phyloP scores from a whole-genome alignment of 1,140 invertebrate species.

The Dendrolimus punctatus region DNA sequence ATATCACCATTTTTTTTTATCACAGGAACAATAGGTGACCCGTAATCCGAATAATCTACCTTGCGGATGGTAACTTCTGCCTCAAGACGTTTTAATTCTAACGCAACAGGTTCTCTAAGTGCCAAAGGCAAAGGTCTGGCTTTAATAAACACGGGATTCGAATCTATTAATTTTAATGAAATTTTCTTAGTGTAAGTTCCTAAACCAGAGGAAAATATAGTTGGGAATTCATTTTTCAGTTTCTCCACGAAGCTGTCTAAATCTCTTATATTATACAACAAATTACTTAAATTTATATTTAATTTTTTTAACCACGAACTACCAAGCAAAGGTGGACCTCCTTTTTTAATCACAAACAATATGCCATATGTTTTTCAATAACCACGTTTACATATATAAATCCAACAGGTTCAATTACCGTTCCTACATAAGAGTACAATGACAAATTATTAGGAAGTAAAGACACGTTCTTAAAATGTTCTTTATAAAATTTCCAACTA shows the following conservation, averaged over 20 bases:
- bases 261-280: not conserved
- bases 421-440: not conserved
- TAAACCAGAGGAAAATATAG: not conserved
- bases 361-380: not conserved
- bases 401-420: not conserved
- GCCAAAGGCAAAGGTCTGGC: not conserved
- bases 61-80: not conserved
- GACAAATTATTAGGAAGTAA: not conserved
- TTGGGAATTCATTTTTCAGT: not conserved
- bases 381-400: not conserved
- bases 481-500: not conserved
- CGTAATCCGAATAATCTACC: constrained; percentile 1
- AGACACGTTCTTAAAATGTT: not conserved
- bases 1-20: not conserved
- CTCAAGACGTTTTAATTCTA: constrained; percentile 1
- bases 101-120: not conserved
- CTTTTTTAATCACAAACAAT: not conserved
- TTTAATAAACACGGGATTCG: not conserved
- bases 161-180: not conserved
- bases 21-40: not conserved
- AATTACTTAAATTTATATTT: constrained; percentile 1
- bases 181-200: not conserved
- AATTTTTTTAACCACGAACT: not conserved
- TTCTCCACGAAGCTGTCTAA: not conserved
- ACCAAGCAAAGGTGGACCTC: not conserved